Evolutionary conservation across 2,797 vertebrate genomes (phyloP).

Genomic region (Channallabes apus): DNA sequence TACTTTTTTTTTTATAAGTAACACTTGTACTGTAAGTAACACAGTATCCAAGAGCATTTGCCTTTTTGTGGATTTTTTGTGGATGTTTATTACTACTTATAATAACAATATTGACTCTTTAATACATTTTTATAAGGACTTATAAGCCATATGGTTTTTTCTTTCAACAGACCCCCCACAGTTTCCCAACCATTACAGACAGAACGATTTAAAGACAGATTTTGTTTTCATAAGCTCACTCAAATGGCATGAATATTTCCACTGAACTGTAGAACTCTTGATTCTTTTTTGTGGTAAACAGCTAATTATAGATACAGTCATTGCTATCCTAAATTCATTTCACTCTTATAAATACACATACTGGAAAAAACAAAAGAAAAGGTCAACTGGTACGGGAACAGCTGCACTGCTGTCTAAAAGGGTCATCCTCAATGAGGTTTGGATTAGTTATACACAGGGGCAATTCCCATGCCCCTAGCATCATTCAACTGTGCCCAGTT

Average conservation of each 20-base stretch:
- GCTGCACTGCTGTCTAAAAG: slow-evolving; percentile 31
- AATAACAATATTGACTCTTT: neutral
- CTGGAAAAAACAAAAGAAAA: slow-evolving; percentile 27
- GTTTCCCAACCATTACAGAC: neutral
- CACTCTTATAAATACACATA: neutral
- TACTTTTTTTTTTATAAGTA: neutral
- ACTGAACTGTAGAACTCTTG: neutral
- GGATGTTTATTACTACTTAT: neutral
- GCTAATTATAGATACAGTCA: neutral
- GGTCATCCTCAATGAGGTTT: neutral
- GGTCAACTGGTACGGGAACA: slow-evolving; percentile 57
- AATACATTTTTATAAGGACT: neutral
- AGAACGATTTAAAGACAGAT: neutral
- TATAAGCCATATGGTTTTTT: neutral
- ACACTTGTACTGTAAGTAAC: no score
- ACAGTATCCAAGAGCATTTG: neutral
- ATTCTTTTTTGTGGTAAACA: neutral
- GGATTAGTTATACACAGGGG: slow-evolving; percentile 10
- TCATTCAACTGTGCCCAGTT: slow-evolving; percentile 9
- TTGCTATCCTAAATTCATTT: neutral
- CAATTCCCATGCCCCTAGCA: slow-evolving; percentile 32
- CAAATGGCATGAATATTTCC: neutral
- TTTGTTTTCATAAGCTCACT: neutral
- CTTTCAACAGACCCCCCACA: neutral
- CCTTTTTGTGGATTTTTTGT: neutral